These are phyloP conservation scores for Muricea muricata DNA, from an alignment of 92 coral and sea anemone species.

Conservation along the genomic window DNA sequence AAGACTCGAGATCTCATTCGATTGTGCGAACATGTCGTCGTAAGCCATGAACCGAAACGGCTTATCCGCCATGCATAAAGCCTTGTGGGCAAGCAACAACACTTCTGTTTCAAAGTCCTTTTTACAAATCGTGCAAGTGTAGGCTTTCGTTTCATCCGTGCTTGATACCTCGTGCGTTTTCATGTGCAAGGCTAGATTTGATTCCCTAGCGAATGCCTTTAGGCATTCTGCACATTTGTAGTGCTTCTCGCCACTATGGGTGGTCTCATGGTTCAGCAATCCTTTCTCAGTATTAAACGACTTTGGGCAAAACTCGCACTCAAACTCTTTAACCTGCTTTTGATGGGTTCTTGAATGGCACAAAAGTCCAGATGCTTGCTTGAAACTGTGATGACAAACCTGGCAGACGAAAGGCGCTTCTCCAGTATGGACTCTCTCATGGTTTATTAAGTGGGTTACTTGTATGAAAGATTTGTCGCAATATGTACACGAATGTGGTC, in stretches of 20 bases:
- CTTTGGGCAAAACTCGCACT: slow-evolving; percentile 63
- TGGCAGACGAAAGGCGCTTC: slow-evolving; percentile 55
- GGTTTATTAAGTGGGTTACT: slow-evolving; percentile 52
- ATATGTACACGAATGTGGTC: slow-evolving; percentile 58
- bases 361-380: slow-evolving; percentile 53
- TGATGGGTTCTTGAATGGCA: slow-evolving; percentile 55
- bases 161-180: background rate
- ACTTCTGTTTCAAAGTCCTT: slow-evolving; percentile 4
- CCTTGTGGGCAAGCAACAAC: slow-evolving; percentile 8
- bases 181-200: background rate
- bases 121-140: slow-evolving; percentile 9
- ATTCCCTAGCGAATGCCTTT: slow-evolving; percentile 26
- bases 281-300: slow-evolving; percentile 56
- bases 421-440: slow-evolving; percentile 61
- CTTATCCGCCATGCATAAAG: background rate
- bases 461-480: slow-evolving; percentile 64
- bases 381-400: slow-evolving; percentile 58
- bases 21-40: background rate
- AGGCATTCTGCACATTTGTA: slow-evolving; percentile 52
- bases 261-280: slow-evolving; percentile 60
- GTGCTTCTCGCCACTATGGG: slow-evolving; percentile 53
- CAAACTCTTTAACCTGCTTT: slow-evolving; percentile 43
- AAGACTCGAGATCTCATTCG: background rate
- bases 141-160: background rate
- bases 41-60: slow-evolving; percentile 32